These are phyloP conservation scores for Hydra vulgaris DNA, from an alignment of 30 jellyfish, hydroid and myxozoan genomes.

Conservation along the genomic window DNA sequence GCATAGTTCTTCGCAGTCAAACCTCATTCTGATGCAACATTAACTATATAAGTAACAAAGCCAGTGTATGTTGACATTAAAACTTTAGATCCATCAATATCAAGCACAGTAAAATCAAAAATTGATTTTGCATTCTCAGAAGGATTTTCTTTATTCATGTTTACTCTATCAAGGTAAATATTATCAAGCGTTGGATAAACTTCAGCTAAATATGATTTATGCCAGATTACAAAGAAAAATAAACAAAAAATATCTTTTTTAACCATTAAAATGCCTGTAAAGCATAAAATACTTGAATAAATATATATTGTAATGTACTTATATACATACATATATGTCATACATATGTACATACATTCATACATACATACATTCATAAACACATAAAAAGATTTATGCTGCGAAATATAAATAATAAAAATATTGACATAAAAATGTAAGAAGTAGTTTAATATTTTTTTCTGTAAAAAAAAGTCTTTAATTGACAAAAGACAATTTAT, in stretches of 20 bases:
- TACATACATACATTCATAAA: no score
- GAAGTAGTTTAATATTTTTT: no score
- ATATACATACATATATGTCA: no score
- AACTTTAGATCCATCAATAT: slow-evolving; percentile 77
- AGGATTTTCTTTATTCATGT: slow-evolving; percentile 16
- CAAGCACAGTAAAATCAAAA: slow-evolving; percentile 55
- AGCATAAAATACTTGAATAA: no score
- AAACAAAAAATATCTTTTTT: background rate
- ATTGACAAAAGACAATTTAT: no score
- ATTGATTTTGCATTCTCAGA: slow-evolving; percentile 57
- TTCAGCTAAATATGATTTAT: background rate
- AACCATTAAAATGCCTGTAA: background rate
- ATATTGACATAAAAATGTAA: no score
- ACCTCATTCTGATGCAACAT: slow-evolving; percentile 97
- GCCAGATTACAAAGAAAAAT: background rate
- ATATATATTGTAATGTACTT: no score
- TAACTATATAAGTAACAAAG: slow-evolving; percentile 70
- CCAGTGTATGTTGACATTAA: slow-evolving; percentile 62
- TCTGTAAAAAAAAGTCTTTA: no score
- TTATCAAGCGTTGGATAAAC: slow-evolving; percentile 2
- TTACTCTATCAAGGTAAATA: background rate
- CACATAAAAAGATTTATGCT: no score
- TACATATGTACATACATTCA: no score
- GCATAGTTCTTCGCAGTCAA: slow-evolving; percentile 95
- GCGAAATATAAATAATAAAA: no score